phyloP scores from a whole-genome alignment of 2,888 invertebrate species.

The Panopea generosa region DNA sequence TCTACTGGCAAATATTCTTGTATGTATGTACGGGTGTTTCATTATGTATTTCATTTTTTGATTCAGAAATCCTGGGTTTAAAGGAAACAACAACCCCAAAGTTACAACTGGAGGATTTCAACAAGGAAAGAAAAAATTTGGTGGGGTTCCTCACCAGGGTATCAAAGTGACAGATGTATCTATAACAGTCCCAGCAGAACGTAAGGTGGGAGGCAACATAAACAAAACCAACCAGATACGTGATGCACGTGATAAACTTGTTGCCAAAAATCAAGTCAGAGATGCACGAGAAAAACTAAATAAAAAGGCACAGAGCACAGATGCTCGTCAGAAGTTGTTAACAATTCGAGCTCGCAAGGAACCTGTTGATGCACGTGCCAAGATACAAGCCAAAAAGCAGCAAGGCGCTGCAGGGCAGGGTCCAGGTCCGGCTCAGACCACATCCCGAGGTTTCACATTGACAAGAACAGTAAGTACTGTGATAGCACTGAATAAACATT shows the following conservation, averaged over 20 bases:
- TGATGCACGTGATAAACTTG: constrained; percentile 57
- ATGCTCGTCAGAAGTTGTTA: constrained; percentile 60
- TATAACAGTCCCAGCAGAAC: constrained; percentile 52
- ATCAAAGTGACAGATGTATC: constrained; percentile 56
- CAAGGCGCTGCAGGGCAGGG: constrained; percentile 10
- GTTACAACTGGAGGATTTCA: constrained; percentile 5
- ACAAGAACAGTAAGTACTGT: constrained; percentile 56
- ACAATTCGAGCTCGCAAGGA: constrained; percentile 61
- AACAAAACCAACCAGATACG: constrained; percentile 54
- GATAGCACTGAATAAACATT: too few species aligned
- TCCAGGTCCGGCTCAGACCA: constrained; percentile 5
- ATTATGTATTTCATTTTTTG: too few species aligned
- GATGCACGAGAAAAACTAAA: constrained; percentile 59
- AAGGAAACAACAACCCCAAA: constrained; percentile 17
- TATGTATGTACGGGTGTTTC: too few species aligned
- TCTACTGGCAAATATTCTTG: too few species aligned
- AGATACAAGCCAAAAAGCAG: constrained; percentile 55
- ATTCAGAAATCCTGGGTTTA: constrained; percentile 49
- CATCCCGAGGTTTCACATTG: constrained; percentile 21
- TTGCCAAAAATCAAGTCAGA: constrained; percentile 36
- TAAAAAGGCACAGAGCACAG: constrained; percentile 40
- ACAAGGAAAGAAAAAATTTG: constrained; percentile 27
- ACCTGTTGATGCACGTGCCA: constrained; percentile 71
- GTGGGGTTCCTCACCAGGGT: background rate
- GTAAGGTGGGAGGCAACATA: constrained; percentile 33